Percentiles rank a stretch among this genome's conserved stretches.
Conservation (phyloP, 2,797 vertebrate species). For the Sebastes minor region DNA sequence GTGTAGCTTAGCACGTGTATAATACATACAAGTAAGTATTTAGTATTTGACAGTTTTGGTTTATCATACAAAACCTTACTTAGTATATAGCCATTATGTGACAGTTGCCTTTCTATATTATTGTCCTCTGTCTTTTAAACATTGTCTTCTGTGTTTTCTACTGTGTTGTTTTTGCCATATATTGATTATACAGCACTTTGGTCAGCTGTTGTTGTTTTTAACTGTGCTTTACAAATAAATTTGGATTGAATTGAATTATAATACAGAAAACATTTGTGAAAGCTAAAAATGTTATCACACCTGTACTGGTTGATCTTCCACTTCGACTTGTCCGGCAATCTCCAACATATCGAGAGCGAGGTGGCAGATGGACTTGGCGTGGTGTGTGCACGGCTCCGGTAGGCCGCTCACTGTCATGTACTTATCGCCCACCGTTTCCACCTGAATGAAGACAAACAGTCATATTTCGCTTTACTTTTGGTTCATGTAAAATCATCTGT, state of each 20-base stretch:
- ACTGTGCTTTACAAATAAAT: too few species aligned
- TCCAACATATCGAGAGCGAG: slow-evolving; percentile 99
- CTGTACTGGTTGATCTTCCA: slow-evolving; percentile 95
- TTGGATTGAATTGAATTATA: neutral
- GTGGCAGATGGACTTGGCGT: slow-evolving; percentile 96
- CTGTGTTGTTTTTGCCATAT: too few species aligned
- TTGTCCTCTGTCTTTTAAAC: too few species aligned
- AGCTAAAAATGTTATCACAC: slow-evolving; percentile 65
- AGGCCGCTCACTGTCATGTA: slow-evolving; percentile 99
- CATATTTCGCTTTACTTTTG: slow-evolving; percentile 19
- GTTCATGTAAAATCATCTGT: slow-evolving; percentile 18
- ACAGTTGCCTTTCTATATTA: too few species aligned
- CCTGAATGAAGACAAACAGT: slow-evolving; percentile 78
- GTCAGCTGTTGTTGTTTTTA: too few species aligned
- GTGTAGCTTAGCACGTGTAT: neutral
- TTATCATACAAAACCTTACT: too few species aligned
- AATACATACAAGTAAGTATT: neutral
- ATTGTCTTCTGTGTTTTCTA: too few species aligned
- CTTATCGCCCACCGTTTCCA: slow-evolving; percentile 98
- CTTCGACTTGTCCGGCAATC: slow-evolving; percentile 97
- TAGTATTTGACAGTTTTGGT: neutral
- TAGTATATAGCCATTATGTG: neutral
- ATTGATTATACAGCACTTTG: too few species aligned
- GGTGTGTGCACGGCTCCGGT: slow-evolving; percentile 96
- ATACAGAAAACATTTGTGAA: neutral